Evolutionary conservation across 2,888 invertebrate species (phyloP), one percentile per base, ranked within the genome.

Genomic region (Ophion obscuratus): DNA sequence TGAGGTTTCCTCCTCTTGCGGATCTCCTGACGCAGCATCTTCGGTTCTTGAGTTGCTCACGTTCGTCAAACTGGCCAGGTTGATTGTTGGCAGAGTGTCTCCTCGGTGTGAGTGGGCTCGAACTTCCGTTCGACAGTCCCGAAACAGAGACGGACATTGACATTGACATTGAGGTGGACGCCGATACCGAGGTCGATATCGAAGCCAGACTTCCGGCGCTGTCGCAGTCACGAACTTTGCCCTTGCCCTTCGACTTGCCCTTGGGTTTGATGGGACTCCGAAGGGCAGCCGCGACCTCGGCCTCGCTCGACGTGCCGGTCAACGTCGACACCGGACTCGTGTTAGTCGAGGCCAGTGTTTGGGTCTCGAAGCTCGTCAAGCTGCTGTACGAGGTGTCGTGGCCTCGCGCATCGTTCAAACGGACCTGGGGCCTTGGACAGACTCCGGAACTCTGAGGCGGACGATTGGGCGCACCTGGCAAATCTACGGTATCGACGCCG

Each of bases 251-350:
- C 0, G 90, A 90, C 77, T 94, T 94, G 24, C 95, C 9, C 94
- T 93, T 62, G 93, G 95, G 88, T 66, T 92, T 31, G 93, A 95
- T 59, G 93, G 95, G 84, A 94, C 88, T 90, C 9, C 90, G 85
- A 36, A 90, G 83, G 5, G 89, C 95, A 86, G 96, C 95, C 88
- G 95, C 96, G 83, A 96, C 96, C 90, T 97, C 98, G 0, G 94
- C 93, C 59, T 94, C 94, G 87, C 94, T 94, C 20, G 97, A 97
- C 0, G 97, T 97, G 2, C 97, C 98, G 3, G 98, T 98, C 64
- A 98, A 95, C 0, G 98, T 98, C 44, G 98, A 98, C n/a, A 98
- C 97, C 78, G 98, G 98, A 93, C 98, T 98, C 59, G 97, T 97
- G 91, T 98, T 98, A 82, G 97, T 97, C 40, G 97, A 97, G 74